These are phyloP conservation scores for Benthosema pterotum DNA, from an alignment of 2,797 vertebrate genomes.

Conservation along the genomic window DNA sequence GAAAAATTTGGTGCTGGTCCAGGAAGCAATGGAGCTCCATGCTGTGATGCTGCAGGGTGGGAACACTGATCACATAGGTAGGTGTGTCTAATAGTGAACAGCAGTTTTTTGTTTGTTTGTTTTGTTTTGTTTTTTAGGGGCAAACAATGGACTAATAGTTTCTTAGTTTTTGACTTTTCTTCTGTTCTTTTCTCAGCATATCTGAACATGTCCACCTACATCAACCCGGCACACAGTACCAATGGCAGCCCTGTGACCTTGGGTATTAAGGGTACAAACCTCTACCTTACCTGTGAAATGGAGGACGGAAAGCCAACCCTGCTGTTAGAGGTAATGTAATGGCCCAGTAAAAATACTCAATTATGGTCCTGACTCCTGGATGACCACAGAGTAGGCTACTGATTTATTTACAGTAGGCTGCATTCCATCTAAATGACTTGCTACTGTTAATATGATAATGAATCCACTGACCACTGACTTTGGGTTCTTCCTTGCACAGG, in stretches of 20 bases:
- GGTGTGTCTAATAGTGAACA: neutral
- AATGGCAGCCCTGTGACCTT: conserved; percentile 59
- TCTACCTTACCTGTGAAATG: conserved; percentile 66
- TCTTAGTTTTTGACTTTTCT: neutral
- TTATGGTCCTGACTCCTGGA: too few species aligned
- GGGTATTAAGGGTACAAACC: conserved; percentile 57
- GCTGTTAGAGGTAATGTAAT: conserved; percentile 68
- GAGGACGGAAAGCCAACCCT: conserved; percentile 36
- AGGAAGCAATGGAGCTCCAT: conserved; percentile 64
- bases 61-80: conserved; percentile 55
- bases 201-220: conserved; percentile 69
- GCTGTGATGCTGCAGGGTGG: conserved; percentile 69
- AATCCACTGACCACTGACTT: conserved; percentile 20
- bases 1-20: conserved; percentile 44
- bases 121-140: too few species aligned
- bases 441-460: neutral
- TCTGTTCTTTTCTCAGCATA: conserved; percentile 54
- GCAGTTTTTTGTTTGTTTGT: neutral
- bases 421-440: neutral
- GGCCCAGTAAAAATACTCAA: too few species aligned
- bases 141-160: neutral
- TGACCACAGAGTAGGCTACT: too few species aligned
- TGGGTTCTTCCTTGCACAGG: conserved; percentile 29
- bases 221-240: conserved; percentile 5
- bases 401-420: too few species aligned